These are phyloP conservation scores for Ariopsis seemanni DNA, from an alignment of 2,113 vertebrate genomes.

Conservation along the genomic window DNA sequence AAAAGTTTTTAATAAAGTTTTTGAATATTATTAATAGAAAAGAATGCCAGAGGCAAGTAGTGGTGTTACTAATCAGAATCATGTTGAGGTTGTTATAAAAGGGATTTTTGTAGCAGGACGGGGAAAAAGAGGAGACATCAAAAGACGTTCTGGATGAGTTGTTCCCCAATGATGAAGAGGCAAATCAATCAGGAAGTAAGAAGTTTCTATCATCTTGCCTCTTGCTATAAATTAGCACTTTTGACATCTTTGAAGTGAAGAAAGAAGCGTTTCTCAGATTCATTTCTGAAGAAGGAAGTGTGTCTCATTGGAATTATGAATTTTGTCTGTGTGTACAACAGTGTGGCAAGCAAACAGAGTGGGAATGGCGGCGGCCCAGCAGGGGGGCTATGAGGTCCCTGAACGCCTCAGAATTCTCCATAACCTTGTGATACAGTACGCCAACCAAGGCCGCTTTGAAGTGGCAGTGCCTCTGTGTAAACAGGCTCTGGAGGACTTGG, in stretches of 20 bases:
- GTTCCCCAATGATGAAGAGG: conserved; percentile 81
- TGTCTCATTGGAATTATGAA: not conserved
- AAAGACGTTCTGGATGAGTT: conserved; percentile 84
- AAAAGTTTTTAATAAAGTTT: not conserved
- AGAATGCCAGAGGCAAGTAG: not conserved
- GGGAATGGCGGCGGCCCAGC: conserved; percentile 76
- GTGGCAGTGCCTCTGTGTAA: conserved; percentile 86
- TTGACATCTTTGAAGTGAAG: not conserved
- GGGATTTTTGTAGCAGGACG: conserved; percentile 70
- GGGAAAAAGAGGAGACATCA: conserved; percentile 76
- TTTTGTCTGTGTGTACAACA: conserved; percentile 59
- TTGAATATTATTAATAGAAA: not conserved
- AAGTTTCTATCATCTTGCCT: not conserved
- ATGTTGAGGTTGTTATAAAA: not conserved
- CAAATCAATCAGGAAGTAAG: conserved; percentile 75
- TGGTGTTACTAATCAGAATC: not conserved
- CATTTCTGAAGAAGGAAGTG: not conserved
- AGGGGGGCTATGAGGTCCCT: conserved; percentile 83
- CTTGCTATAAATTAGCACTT: not conserved
- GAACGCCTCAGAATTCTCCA: conserved; percentile 81
- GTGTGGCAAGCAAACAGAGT: conserved; percentile 72
- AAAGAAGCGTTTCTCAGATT: not conserved
- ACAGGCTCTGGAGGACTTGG: conserved; percentile 84
- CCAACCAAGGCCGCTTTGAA: conserved; percentile 86
- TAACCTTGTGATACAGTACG: conserved; percentile 87